Percentiles rank a stretch among this genome's conserved stretches.
Evolutionary conservation across 2,888 invertebrate species (phyloP).

Genomic region (Chrysina gloriosa): DNA sequence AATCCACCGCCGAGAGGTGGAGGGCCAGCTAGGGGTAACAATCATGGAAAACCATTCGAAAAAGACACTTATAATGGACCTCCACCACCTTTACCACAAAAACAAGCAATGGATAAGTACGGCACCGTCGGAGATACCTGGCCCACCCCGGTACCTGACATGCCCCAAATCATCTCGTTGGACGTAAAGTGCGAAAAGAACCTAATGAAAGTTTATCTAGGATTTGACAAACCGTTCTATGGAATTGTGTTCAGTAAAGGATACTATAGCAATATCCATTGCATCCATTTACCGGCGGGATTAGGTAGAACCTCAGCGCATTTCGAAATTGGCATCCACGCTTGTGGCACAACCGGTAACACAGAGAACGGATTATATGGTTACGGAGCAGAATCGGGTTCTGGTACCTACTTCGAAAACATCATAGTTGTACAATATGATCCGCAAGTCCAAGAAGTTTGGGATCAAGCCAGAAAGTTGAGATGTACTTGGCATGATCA

Average conservation of each 20-base stretch:
- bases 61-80: slow-evolving; percentile 80
- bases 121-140: slow-evolving; percentile 74
- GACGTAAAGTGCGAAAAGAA: slow-evolving; percentile 96
- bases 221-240: slow-evolving; percentile 93
- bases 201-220: slow-evolving; percentile 93
- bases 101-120: slow-evolving; percentile 62
- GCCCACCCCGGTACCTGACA: slow-evolving; percentile 87
- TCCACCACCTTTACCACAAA: slow-evolving; percentile 68
- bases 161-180: slow-evolving; percentile 92
- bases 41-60: slow-evolving; percentile 65
- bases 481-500: slow-evolving; percentile 96
- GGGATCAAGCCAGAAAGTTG: slow-evolving; percentile 93
- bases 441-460: slow-evolving; percentile 89
- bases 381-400: slow-evolving; percentile 87
- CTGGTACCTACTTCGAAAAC: slow-evolving; percentile 93
- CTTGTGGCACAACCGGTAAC: slow-evolving; percentile 92
- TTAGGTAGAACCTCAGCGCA: slow-evolving; percentile 87
- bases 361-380: slow-evolving; percentile 91
- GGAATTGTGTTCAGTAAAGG: slow-evolving; percentile 97
- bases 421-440: slow-evolving; percentile 94
- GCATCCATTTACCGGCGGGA: slow-evolving; percentile 91
- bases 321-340: slow-evolving; percentile 91
- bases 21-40: slow-evolving; percentile 54
- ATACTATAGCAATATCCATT: slow-evolving; percentile 92
- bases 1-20: slow-evolving; percentile 65